Conservation (phyloP, 1,140 invertebrate species). For the Zelostemma sp. region DNA sequence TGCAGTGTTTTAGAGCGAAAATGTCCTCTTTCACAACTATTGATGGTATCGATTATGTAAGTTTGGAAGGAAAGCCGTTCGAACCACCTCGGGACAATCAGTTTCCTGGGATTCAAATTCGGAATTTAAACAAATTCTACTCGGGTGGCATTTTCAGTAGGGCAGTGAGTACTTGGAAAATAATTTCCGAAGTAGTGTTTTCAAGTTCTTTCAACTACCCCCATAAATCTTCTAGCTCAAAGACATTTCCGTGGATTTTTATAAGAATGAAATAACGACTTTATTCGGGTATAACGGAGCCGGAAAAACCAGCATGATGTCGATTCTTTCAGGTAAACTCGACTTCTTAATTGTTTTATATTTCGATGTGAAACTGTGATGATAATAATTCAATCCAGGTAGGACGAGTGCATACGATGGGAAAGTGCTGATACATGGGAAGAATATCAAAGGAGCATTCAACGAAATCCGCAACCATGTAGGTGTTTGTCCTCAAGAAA, state of each 20-base stretch:
- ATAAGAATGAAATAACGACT: conserved; percentile 76
- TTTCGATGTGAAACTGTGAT: neutral
- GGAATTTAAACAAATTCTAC: conserved; percentile 63
- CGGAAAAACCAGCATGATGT: conserved; percentile 86
- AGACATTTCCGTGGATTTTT: conserved; percentile 75
- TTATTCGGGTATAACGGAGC: conserved; percentile 88
- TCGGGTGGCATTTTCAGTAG: conserved; percentile 47
- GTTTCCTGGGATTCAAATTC: conserved; percentile 61
- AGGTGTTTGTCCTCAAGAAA: conserved; percentile 93
- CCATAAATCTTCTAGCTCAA: no score
- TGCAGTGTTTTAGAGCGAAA: conserved; percentile 57
- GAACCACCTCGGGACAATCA: conserved; percentile 49
- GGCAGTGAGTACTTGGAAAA: conserved; percentile 45
- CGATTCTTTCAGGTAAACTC: conserved; percentile 74
- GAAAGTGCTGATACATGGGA: conserved; percentile 75
- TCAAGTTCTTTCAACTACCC: no score
- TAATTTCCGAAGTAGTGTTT: conserved; percentile 44
- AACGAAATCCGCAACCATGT: conserved; percentile 71
- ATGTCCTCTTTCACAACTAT: conserved; percentile 47
- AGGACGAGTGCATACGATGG: conserved; percentile 76
- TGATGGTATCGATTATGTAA: conserved; percentile 42
- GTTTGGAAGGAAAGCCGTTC: conserved; percentile 51
- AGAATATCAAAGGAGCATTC: conserved; percentile 73
- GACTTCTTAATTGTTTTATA: conserved; percentile 7
- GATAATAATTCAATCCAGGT: conserved; percentile 57